Percentiles rank a stretch among this genome's conserved stretches.
Evolutionary conservation across 2,888 invertebrate species (phyloP).

Genomic region (Lomographa bimaculata): DNA sequence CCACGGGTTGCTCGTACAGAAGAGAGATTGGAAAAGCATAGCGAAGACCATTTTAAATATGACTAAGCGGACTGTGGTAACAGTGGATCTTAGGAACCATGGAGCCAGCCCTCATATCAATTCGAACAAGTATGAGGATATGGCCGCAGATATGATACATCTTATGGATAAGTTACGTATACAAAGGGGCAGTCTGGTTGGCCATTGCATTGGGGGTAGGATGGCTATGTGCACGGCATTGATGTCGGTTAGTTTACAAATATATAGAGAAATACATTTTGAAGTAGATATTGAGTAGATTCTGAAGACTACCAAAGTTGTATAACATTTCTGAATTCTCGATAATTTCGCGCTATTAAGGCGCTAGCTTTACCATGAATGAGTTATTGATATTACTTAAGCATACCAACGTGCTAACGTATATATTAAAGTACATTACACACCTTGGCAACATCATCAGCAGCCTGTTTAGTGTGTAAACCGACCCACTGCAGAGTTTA

Average conservation of each 20-base stretch:
- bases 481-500: no score
- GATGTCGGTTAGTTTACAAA: constrained; percentile 82
- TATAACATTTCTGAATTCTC: no score
- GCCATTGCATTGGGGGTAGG: constrained; percentile 97
- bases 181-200: constrained; percentile 86
- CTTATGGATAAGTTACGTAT: constrained; percentile 85
- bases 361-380: no score
- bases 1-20: constrained; percentile 94
- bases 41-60: constrained; percentile 87
- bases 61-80: constrained; percentile 89
- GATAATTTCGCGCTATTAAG: no score
- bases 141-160: constrained; percentile 88
- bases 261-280: no score
- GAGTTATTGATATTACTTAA: no score
- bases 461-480: no score
- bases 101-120: constrained; percentile 93
- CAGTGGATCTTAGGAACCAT: constrained; percentile 97
- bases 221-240: constrained; percentile 92
- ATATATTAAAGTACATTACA: no score
- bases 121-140: constrained; percentile 88
- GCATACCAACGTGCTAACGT: no score
- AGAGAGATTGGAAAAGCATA: constrained; percentile 93
- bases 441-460: no score
- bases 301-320: no score
- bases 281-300: no score